Conservation (phyloP, 2,797 vertebrate species). For the Alfaro cultratus region DNA sequence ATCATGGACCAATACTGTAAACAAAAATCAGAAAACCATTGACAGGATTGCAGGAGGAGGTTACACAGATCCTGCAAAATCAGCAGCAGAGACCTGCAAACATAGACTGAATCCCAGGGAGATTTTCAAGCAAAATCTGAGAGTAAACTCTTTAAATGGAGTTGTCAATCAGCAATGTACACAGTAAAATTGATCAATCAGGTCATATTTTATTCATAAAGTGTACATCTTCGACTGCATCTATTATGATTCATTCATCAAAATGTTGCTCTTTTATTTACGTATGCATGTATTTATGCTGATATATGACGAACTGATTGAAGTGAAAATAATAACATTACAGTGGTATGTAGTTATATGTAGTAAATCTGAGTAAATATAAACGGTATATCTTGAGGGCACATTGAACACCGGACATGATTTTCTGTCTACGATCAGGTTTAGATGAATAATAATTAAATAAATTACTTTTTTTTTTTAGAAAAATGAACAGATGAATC, state of each 20-base stretch:
- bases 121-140: neutral
- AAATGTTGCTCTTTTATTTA: neutral
- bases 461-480: constrained; percentile 10
- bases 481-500: constrained; percentile 17
- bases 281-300: neutral
- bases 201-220: neutral
- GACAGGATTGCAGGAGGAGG: neutral
- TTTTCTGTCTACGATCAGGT: neutral
- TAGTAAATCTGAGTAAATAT: neutral
- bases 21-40: neutral
- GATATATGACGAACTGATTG: neutral
- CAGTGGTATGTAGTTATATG: neutral
- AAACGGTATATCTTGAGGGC: neutral
- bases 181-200: neutral
- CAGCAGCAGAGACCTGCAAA: neutral
- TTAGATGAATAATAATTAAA: constrained; percentile 4
- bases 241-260: neutral
- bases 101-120: neutral
- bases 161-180: neutral
- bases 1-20: neutral
- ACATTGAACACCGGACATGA: neutral
- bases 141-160: neutral
- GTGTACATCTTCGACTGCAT: neutral
- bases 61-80: neutral
- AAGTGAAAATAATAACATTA: neutral